A percentile compares a stretch with the other conserved stretches of the same genome.
phyloP scores from a whole-genome alignment of 2,113 vertebrate species.

The Aleadryas rufinucha region DNA sequence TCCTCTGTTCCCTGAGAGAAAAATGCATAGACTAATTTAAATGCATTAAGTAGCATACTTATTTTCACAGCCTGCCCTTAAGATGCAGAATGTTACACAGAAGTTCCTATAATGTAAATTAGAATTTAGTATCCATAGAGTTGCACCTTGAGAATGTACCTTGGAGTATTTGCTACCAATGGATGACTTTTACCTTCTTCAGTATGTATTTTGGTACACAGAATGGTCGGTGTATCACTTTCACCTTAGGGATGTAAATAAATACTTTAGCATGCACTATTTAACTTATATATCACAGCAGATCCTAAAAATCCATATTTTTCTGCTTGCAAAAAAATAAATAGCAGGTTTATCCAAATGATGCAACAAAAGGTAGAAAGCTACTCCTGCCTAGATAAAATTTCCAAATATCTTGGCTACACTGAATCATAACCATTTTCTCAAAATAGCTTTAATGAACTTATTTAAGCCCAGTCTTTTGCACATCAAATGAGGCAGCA shows the following conservation, averaged over 20 bases:
- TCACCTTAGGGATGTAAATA: neutral
- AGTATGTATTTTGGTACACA: neutral
- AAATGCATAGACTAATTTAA: slow-evolving; percentile 43
- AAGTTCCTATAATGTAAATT: slow-evolving; percentile 33
- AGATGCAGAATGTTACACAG: neutral
- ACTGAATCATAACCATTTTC: neutral
- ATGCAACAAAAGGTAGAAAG: neutral
- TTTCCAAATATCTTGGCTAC: neutral
- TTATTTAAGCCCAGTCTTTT: neutral
- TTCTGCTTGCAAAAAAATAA: neutral
- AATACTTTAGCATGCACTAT: neutral
- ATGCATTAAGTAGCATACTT: slow-evolving; percentile 26
- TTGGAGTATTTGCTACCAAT: neutral
- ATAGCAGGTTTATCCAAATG: neutral
- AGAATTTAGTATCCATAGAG: slow-evolving; percentile 2
- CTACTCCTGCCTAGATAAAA: neutral
- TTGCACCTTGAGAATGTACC: neutral
- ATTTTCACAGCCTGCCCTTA: neutral
- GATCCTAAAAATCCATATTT: neutral
- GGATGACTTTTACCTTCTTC: neutral
- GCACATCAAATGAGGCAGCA: neutral
- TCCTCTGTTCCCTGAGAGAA: slow-evolving; percentile 16
- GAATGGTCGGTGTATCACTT: neutral
- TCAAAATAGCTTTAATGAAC: neutral
- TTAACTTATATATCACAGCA: neutral